Evolutionary conservation across 2,797 vertebrate genomes (phyloP).

Genomic region (Meda fulgida): DNA sequence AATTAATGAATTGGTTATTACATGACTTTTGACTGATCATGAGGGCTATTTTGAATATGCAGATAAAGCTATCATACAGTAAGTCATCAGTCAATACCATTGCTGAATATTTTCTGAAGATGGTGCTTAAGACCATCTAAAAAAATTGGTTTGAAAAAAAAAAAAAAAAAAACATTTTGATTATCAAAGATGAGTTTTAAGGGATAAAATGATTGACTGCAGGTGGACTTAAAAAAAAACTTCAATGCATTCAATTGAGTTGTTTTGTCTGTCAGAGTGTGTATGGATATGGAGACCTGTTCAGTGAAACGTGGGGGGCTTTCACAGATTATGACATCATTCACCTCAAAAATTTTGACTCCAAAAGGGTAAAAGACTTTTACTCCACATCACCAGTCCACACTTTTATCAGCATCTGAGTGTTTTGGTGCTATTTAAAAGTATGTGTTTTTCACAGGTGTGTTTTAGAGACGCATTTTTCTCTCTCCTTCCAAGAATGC

Average conservation of each 20-base stretch:
- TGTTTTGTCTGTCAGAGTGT: slow-evolving; percentile 80
- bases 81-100: too few relatives aligned
- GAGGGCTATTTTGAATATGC: neutral
- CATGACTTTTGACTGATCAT: neutral
- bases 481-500: slow-evolving; percentile 93
- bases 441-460: slow-evolving; percentile 76
- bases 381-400: neutral
- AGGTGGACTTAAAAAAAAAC: neutral
- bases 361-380: slow-evolving; percentile 85
- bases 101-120: too few relatives aligned
- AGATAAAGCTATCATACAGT: neutral
- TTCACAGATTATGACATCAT: slow-evolving; percentile 89
- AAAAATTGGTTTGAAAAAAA: too few relatives aligned
- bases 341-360: slow-evolving; percentile 94
- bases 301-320: slow-evolving; percentile 91
- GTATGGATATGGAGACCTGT: slow-evolving; percentile 94
- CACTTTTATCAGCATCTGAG: neutral
- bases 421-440: neutral
- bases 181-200: neutral
- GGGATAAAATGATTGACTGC: neutral
- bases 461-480: slow-evolving; percentile 94
- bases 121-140: too few relatives aligned
- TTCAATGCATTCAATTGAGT: neutral
- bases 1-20: neutral
- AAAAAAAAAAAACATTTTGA: neutral